A percentile compares a stretch with the other conserved stretches of the same genome.
These are phyloP conservation scores for Drosophila basisetae DNA, from an alignment of 2,888 invertebrate genomes.

Conservation along the genomic window DNA sequence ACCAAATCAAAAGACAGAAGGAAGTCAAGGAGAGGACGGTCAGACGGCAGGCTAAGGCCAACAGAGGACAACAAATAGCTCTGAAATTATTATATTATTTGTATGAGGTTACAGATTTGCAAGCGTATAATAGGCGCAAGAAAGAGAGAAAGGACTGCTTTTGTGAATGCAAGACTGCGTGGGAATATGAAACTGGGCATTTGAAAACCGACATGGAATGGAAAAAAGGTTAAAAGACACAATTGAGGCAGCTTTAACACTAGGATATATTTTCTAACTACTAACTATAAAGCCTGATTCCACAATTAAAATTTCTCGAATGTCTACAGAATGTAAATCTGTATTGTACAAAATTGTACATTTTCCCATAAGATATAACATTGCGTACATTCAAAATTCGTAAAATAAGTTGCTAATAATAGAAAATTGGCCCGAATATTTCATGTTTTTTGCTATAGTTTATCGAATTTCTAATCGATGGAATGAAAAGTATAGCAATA, in stretches of 20 bases:
- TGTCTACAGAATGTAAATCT: background rate
- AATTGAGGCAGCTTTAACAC: background rate
- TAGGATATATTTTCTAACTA: background rate
- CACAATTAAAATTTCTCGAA: background rate
- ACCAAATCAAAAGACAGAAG: constrained; percentile 8
- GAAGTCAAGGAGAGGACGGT: background rate
- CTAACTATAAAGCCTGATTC: background rate
- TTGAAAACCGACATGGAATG: background rate
- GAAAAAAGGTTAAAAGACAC: background rate
- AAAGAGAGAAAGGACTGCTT: background rate
- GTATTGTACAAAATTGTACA: too few relatives aligned
- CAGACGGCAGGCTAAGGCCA: constrained; percentile 4
- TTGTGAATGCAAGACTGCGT: constrained; percentile 7
- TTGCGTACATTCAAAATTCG: too few relatives aligned
- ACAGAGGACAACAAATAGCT: constrained; percentile 40
- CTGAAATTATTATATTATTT: constrained; percentile 56
- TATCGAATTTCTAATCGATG: background rate
- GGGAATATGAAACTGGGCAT: background rate
- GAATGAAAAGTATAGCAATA: too few relatives aligned
- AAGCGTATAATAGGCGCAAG: constrained; percentile 49
- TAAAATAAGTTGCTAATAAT: background rate
- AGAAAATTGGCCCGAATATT: background rate
- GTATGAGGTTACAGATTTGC: constrained; percentile 48
- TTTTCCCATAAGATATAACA: background rate
- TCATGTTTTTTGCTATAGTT: background rate